phyloP scores from a whole-genome alignment of 2,797 vertebrate species.

The Melanogrammus aeglefinus region DNA sequence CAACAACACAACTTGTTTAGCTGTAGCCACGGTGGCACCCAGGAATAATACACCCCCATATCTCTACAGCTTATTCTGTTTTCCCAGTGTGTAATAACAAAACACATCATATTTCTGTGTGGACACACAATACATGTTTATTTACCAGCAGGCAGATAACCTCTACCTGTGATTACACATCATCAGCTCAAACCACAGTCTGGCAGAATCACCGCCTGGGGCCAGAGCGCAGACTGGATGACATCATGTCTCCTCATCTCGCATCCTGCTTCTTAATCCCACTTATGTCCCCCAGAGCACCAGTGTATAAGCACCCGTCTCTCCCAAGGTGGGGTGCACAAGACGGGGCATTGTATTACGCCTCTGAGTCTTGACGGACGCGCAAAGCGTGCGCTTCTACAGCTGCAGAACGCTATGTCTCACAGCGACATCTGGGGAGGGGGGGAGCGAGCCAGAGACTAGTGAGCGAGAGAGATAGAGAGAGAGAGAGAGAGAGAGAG shows the following conservation, averaged over 20 bases:
- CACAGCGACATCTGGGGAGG: background rate
- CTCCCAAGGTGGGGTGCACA: constrained; percentile 29
- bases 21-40: background rate
- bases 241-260: constrained; percentile 16
- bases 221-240: background rate
- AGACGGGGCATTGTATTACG: constrained; percentile 38
- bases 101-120: background rate
- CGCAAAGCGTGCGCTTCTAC: too few relatives aligned
- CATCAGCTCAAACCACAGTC: background rate
- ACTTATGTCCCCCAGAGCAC: constrained; percentile 34
- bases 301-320: constrained; percentile 47
- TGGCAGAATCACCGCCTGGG: background rate
- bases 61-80: background rate
- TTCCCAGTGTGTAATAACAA: background rate
- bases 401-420: too few relatives aligned
- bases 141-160: background rate
- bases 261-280: constrained; percentile 20
- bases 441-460: constrained; percentile 8
- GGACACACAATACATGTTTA: background rate
- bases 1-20: background rate
- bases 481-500: background rate
- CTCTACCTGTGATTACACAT: background rate
- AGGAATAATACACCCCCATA: background rate
- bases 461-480: constrained; percentile 9
- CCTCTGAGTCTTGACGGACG: constrained; percentile 15